Evolutionary conservation across 1,140 invertebrate genomes (phyloP).

Genomic region (Drosophila lowei): DNA sequence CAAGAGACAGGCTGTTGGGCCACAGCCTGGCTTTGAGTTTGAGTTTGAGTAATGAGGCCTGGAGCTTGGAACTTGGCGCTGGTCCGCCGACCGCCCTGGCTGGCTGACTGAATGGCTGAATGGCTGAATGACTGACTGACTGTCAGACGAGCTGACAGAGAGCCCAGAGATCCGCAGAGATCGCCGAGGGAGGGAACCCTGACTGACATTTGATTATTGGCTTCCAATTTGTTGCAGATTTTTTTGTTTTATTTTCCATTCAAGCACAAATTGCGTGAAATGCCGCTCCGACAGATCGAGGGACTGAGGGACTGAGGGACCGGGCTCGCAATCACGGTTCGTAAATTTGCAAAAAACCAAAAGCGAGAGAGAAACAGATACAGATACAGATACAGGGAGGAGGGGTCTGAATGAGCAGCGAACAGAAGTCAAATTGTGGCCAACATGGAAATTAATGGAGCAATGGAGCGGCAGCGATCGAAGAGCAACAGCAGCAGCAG

Average conservation of each 20-base stretch:
- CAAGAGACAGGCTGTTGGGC: neutral
- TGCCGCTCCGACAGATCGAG: constrained; percentile 3
- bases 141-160: constrained; percentile 14
- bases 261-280: constrained; percentile 70
- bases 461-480: constrained; percentile 54
- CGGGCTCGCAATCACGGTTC: constrained; percentile 61
- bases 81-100: constrained; percentile 26
- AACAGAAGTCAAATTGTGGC: constrained; percentile 81
- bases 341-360: constrained; percentile 54
- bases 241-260: constrained; percentile 32
- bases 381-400: neutral
- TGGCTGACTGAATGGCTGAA: constrained; percentile 26
- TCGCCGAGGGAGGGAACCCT: constrained; percentile 35
- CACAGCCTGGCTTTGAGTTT: constrained; percentile 1
- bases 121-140: constrained; percentile 13
- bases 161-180: constrained; percentile 13
- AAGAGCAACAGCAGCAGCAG: constrained; percentile 36
- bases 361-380: constrained; percentile 19
- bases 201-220: constrained; percentile 83
- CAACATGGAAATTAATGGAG: constrained; percentile 77
- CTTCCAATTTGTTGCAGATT: constrained; percentile 81
- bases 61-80: constrained; percentile 8
- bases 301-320: too few species aligned
- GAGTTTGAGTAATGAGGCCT: constrained; percentile 71
- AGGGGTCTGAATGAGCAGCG: constrained; percentile 27